These are phyloP conservation scores for Jacana jacana DNA, from an alignment of 2,113 vertebrate genomes.

Conservation along the genomic window DNA sequence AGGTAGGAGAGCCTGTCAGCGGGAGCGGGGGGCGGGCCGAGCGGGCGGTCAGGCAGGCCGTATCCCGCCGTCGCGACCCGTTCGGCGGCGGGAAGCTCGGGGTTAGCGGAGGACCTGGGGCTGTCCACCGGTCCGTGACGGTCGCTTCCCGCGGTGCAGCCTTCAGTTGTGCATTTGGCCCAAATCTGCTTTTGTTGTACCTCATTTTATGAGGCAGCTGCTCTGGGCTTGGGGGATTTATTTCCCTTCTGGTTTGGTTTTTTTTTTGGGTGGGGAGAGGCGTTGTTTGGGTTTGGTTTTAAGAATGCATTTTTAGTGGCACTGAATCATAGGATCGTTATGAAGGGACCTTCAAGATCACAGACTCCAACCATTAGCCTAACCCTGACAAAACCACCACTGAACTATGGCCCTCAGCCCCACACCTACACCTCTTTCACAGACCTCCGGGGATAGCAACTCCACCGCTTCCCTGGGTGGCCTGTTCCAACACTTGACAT, in stretches of 20 bases:
- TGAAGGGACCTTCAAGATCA: not conserved
- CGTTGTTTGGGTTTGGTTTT: not conserved
- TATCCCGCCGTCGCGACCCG: not conserved
- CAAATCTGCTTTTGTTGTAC: too few species aligned
- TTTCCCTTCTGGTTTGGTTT: too few species aligned
- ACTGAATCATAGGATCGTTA: not conserved
- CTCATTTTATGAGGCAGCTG: too few species aligned
- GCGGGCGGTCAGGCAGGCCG: not conserved
- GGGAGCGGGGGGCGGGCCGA: too few species aligned
- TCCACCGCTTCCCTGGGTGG: not conserved
- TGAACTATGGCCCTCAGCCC: not conserved
- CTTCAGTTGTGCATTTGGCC: too few species aligned
- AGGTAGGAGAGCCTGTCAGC: not conserved
- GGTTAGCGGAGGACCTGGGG: accelerated
- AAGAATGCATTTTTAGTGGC: not conserved
- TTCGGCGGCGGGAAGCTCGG: not conserved
- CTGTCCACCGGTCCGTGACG: accelerated
- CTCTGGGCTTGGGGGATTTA: too few species aligned
- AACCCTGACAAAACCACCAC: not conserved
- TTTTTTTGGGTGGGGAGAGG: too few species aligned
- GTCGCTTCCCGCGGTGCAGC: not conserved
- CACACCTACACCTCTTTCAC: not conserved
- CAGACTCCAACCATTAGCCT: not conserved
- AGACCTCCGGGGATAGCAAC: not conserved
- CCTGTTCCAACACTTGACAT: not conserved